Base-by-base conservation (phyloP, 1,140 invertebrate species). In the Drosophila pectinifera region DNA sequence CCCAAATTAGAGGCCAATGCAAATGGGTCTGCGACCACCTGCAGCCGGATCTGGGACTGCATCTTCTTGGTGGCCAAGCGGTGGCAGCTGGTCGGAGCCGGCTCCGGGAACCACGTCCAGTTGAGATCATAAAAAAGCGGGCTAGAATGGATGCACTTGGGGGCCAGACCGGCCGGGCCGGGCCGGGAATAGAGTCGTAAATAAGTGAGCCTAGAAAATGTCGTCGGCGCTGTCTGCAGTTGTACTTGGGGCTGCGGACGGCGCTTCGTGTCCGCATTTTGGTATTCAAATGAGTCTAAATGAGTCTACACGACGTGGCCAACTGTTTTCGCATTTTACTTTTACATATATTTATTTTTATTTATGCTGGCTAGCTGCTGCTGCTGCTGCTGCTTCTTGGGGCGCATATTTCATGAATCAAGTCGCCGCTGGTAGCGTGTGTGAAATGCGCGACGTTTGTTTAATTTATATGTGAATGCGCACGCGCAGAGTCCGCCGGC, bases 401-500 rank as follows among this genome's bases (percentile, higher is more conserved):
- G 53, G 58, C 78, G 72, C 72, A 78, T 88, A 88, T 89, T 88
- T 88, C 80, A 89, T 89, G 76, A 89, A 83, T 88, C 83, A 89
- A 89, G 84, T 83, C 28, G 41, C 41, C 5, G 42, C n/a, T 34
- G 28, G 45, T 82, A 48, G 81, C 68, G 68, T 85, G 80, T 84
- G 76, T 80, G 73, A 85, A 89, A 80, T 78, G 68, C 75, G 68
- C 73, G 83, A 80, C 84, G 57, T 84, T 88, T 83, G 49, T 80
- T 89, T 89, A 89, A 89, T 89, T 89, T 89, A 89, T 90, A 89
- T 89, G 84, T 89, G 84, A 90, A 89, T 84, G 84, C 80, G 84
- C 80, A 88, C 73, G 84, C 84, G 80, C 73, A 84, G 28, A 63
- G 67, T 63, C 38, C 20, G 8, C 39, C 5, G 13, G 22, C 14